These are phyloP conservation scores for Kryphioiulus occultus DNA, from an alignment of 2,888 invertebrate species.

Conservation along the genomic window DNA sequence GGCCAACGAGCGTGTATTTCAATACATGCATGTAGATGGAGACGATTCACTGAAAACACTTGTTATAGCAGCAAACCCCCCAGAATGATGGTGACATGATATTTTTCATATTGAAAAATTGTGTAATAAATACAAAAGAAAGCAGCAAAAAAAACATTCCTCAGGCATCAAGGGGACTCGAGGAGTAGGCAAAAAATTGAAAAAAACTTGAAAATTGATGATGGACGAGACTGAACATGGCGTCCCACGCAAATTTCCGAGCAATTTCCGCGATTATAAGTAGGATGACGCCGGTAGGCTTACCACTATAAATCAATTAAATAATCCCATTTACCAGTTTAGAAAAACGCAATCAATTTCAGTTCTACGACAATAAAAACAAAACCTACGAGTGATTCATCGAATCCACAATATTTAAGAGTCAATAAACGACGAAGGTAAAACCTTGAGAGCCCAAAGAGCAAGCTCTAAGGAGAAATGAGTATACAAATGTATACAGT, in stretches of 20 bases:
- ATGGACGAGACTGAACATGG: background rate
- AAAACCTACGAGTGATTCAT: slow-evolving; percentile 2
- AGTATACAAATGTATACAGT: too few relatives aligned
- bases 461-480: too few relatives aligned
- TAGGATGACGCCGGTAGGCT: background rate
- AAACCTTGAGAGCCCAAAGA: background rate
- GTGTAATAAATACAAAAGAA: slow-evolving; percentile 32
- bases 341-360: background rate
- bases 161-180: background rate
- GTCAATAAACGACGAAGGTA: background rate
- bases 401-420: background rate
- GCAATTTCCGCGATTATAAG: slow-evolving; percentile 32
- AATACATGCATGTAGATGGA: slow-evolving; percentile 20
- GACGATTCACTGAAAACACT: slow-evolving; percentile 23
- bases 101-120: slow-evolving; percentile 40
- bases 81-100: slow-evolving; percentile 33
- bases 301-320: slow-evolving; percentile 14
- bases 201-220: slow-evolving; percentile 7
- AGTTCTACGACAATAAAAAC: background rate
- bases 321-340: slow-evolving; percentile 29
- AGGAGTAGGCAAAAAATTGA: background rate
- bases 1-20: background rate
- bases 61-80: slow-evolving; percentile 18
- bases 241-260: slow-evolving; percentile 32
- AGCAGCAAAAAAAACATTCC: slow-evolving; percentile 21